Base-by-base conservation (phyloP, 2,888 invertebrate species). In the Lacanobia wlatinum region DNA sequence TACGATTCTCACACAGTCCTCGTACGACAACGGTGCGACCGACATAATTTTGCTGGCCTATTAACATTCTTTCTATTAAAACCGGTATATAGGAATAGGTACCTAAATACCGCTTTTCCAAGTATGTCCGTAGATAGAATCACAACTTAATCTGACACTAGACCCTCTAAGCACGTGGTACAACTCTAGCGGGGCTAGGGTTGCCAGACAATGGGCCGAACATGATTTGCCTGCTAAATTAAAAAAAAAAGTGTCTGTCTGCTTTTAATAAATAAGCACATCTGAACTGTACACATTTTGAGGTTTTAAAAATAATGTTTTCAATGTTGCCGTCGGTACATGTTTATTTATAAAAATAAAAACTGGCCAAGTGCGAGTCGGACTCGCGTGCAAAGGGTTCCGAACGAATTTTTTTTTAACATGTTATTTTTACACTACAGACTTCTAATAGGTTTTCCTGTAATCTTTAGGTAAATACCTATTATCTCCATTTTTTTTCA, bases 1-100 rank as follows among this genome's bases (percentile, higher is more conserved):
- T 77, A 80, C 68, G 77, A 88, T 89, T 87, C 84, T 78, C 87
- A 89, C 84, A 84, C 88, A 82, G 70, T 84, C 77, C 89, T 87
- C 88, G 90, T 90, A 80, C 87, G 79, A 80, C 85, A 89, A 88
- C 88, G 87, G 87, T 82, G 74, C 82, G 89, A 80, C 89, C 89
- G 87, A 92, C 86, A 89, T 92, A 76, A 88, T 90, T 90, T 88
- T 85, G 86, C 73, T 82, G 85, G 77, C 84, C 88, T 86, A 90
- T 91, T 90, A 90, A 89, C 88, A 91, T 91, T 92, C 79, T 91
- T 91, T 89, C 70, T 77, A 84, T 86, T 73, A 86, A 87, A 90
- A 90, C 89, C 86, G 82, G 89, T 90, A 85, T 83, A 81, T 79
- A 73, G 78, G 74, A 80, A 83, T 80, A 84, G 58, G 40, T 64